phyloP scores from a whole-genome alignment of 2,888 invertebrate genomes.

The Xestia sexstrigata region DNA sequence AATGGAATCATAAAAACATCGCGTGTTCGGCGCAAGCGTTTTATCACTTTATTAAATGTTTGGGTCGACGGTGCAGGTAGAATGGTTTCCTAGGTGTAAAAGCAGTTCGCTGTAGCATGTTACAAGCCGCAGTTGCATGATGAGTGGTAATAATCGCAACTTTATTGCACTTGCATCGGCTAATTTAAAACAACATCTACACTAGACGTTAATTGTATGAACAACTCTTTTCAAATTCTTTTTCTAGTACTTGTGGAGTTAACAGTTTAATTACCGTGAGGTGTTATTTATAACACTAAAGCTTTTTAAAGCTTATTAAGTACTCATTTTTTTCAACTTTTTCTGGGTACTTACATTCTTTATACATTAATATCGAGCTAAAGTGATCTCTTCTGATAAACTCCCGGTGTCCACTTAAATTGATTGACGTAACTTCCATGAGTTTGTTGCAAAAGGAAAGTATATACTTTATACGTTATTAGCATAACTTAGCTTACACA shows the following conservation, averaged over 20 bases:
- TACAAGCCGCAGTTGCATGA: slow-evolving; percentile 72
- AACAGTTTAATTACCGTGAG: slow-evolving; percentile 13
- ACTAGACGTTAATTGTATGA: slow-evolving; percentile 49
- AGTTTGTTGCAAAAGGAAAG: neutral
- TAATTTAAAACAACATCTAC: slow-evolving; percentile 68
- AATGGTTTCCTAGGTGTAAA: slow-evolving; percentile 70
- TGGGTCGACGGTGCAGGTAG: slow-evolving; percentile 74
- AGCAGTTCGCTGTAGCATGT: slow-evolving; percentile 70
- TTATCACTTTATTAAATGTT: slow-evolving; percentile 87
- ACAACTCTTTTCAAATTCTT: slow-evolving; percentile 30
- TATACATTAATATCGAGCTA: neutral
- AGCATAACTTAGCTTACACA: no score
- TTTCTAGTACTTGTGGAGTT: slow-evolving; percentile 24
- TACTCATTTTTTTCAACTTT: no score
- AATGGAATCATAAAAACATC: slow-evolving; percentile 82
- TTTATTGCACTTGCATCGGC: slow-evolving; percentile 66
- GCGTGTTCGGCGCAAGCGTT: slow-evolving; percentile 81
- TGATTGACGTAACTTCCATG: neutral
- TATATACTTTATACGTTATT: neutral
- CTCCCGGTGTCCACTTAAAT: neutral
- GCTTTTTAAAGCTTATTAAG: neutral
- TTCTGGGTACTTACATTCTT: neutral
- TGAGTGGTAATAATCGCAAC: slow-evolving; percentile 69
- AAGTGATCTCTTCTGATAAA: neutral
- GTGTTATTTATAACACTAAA: neutral